A percentile compares a stretch with the other conserved stretches of the same genome.
Evolutionary conservation across 2,113 vertebrate genomes (phyloP).

Genomic region (Redunca redunca): DNA sequence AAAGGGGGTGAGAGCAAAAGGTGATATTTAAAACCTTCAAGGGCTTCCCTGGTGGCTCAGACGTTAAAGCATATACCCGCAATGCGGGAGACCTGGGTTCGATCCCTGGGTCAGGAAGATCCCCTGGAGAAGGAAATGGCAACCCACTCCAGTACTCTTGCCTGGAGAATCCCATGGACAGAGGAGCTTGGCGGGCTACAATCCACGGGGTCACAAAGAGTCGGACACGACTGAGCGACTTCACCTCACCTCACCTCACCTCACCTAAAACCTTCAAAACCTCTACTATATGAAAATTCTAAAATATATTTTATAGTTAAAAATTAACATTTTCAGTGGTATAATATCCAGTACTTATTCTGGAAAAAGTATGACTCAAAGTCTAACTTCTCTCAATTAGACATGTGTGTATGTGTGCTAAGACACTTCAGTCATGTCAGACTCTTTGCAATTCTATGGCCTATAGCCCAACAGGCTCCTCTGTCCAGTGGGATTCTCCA

Average conservation of each 20-base stretch:
- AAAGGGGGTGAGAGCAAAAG: neutral
- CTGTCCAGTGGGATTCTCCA: neutral
- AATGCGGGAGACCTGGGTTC: too few species aligned
- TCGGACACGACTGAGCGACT: too few species aligned
- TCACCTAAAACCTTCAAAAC: neutral
- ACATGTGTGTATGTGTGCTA: neutral
- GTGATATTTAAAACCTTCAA: neutral
- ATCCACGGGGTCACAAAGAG: too few species aligned
- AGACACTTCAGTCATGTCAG: neutral
- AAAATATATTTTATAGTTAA: conserved; percentile 6
- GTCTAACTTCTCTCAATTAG: neutral
- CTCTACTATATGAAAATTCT: neutral
- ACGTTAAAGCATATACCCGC: too few species aligned
- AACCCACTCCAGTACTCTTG: too few species aligned
- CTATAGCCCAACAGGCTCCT: neutral
- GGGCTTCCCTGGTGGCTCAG: too few species aligned
- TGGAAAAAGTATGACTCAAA: neutral
- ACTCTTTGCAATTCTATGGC: neutral
- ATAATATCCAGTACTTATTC: neutral
- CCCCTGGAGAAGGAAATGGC: too few species aligned
- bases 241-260: too few species aligned
- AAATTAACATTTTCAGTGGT: neutral
- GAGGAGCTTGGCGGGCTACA: too few species aligned
- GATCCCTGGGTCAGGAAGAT: too few species aligned
- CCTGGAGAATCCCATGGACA: too few species aligned